These are phyloP conservation scores for Anastrepha ludens DNA, from an alignment of 1,140 invertebrate genomes.

Conservation along the genomic window DNA sequence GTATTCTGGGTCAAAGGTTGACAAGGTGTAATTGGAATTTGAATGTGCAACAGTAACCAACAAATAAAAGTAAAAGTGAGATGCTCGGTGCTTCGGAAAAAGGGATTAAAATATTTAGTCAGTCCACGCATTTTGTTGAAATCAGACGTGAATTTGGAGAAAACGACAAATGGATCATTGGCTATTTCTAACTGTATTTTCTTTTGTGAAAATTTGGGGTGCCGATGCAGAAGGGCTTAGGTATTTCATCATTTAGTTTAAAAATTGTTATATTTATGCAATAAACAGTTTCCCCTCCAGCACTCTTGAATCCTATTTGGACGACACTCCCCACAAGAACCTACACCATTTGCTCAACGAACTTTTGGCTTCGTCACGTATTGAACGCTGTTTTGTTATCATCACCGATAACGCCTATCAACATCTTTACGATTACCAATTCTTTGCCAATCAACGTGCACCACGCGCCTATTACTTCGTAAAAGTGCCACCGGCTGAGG, in stretches of 20 bases:
- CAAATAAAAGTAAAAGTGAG: background rate
- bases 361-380: slow-evolving; percentile 60
- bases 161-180: background rate
- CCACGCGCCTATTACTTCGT: slow-evolving; percentile 60
- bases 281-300: background rate
- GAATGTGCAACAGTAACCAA: slow-evolving; percentile 29
- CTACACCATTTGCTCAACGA: slow-evolving; percentile 58
- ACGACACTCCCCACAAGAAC: background rate
- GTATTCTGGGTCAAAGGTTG: slow-evolving; percentile 45
- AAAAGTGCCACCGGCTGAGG: slow-evolving; percentile 77
- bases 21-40: slow-evolving; percentile 51
- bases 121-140: background rate
- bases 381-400: slow-evolving; percentile 65
- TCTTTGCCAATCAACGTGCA: slow-evolving; percentile 60
- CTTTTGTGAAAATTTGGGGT: background rate
- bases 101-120: slow-evolving; percentile 7
- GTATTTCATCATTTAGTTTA: background rate
- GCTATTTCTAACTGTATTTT: background rate
- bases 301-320: background rate
- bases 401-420: slow-evolving; percentile 66
- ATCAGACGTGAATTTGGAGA: background rate
- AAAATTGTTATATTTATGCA: background rate
- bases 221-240: background rate
- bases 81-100: background rate
- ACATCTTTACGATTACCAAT: slow-evolving; percentile 61